Evolutionary conservation across 1,140 invertebrate genomes (phyloP), one percentile per base, ranked within the genome.

Genomic region (Stegodyphus dumicola): DNA sequence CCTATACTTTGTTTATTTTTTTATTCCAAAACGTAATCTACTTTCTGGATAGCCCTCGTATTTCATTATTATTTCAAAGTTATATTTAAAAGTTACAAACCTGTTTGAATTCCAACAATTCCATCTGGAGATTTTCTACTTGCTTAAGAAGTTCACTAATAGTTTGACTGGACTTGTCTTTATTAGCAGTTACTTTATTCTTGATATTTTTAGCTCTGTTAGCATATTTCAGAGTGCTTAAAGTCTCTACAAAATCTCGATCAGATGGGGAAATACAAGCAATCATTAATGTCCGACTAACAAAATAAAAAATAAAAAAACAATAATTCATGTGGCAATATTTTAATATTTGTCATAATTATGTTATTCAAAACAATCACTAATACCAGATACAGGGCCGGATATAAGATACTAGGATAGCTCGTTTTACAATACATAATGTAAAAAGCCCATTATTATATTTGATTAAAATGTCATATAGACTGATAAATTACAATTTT

Each of bases 181-280:
- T 96, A 91, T 97, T 97, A 80, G 98, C 94, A 77, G 94, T 94
- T 65, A 98, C 95, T 89, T 96, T 96, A 91, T 99, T 99, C 92
- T 97, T 97, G 88, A 99, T 99, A 91, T 99, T 99, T 70, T 97
- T 92, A 0, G 98, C 98, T 87, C 98, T 91, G 91, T 99, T 99
- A 6, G 98, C 98, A 91, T 99, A 99, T 90, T 98, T 98, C 13
- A 99, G 90, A 0, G 98, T 99, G 90, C 98, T 99, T 13, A 99
- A 90, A 0, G 98, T 99, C 91, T 99, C 98, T 94, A 99, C 98
- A 91, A 99, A 99, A 91, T 99, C 98, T 85, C 96, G 92, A 91
- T 99, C 98, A 90, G 96, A 97, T 5, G 98, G 98, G 51, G 97
- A 98, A 53, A 99, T 94, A 91, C 98, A 99, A 0, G 98, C 98